These are phyloP conservation scores for Myotis planiceps DNA, from an alignment of 2,797 vertebrate species.

Conservation along the genomic window DNA sequence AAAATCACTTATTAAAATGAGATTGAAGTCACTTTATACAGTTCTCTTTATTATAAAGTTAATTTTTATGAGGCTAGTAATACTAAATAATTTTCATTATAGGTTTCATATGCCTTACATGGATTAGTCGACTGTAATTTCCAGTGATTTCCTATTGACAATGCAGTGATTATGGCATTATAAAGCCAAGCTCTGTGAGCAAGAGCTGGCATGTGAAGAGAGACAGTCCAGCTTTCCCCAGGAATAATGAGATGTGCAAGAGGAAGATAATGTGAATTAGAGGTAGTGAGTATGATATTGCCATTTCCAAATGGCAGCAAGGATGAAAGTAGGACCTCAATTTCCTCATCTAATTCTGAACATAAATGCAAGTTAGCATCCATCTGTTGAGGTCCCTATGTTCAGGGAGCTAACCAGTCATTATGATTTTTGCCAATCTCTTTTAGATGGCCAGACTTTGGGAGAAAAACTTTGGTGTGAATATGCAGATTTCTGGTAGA, in stretches of 20 bases:
- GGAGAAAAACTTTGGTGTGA: conserved; percentile 30
- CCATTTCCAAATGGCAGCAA: conserved; percentile 28
- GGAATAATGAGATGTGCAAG: conserved; percentile 27
- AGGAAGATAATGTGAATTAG: conserved; percentile 25
- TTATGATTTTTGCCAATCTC: neutral
- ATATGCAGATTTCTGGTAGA: neutral
- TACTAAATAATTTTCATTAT: conserved; percentile 47
- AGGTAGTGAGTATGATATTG: neutral
- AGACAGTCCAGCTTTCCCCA: conserved; percentile 53
- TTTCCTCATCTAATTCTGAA: neutral
- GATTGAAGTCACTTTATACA: conserved; percentile 27
- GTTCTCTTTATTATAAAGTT: conserved; percentile 29
- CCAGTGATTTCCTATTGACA: conserved; percentile 42
- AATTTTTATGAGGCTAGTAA: conserved; percentile 41
- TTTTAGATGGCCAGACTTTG: neutral
- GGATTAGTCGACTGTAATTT: conserved; percentile 21
- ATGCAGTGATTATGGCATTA: conserved; percentile 61
- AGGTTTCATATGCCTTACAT: conserved; percentile 39
- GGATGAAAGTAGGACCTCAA: neutral
- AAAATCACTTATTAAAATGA: conserved; percentile 54
- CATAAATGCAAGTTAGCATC: neutral
- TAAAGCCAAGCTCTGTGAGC: conserved; percentile 14
- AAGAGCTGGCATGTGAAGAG: neutral
- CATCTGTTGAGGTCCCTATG: neutral
- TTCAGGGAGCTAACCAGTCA: neutral